Evolutionary conservation across 1,140 invertebrate genomes (phyloP), one percentile per base, ranked within the genome.

Genomic region (Ceratoteleas bidentatus): DNA sequence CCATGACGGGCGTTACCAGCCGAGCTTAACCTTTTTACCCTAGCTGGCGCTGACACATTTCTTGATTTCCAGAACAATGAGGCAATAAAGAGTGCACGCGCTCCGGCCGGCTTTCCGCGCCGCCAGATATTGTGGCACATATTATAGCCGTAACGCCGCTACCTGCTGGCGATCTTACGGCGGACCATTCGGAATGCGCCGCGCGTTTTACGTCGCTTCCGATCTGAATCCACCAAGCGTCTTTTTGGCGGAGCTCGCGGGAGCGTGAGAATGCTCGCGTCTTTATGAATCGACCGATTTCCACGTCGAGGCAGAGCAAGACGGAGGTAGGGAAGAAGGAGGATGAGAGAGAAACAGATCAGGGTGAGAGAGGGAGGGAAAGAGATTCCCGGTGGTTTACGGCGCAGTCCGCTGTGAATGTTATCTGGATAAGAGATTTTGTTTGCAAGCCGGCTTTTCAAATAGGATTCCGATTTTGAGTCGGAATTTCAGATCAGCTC

Each of bases 21-120:
- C 49, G 53, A 77, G 76, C 76, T 83, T 76, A 79, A 88, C 83
- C 88, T 89, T 90, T 90, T 89, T 90, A 87, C 89, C 86, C 87
- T 85, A 76, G 78, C 90, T 91, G 90, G 60, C 77, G 81, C 76
- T 91, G 90, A 91, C 90, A 91, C 85, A 89, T 91, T 91, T 90
- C 89, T 89, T 90, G 89, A 90, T 91, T 90, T 90, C 85, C 87
- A 85, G 89, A 90, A 90, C 88, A 91, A 89, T 88, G 86, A 85
- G 85, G 85, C 87, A 86, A 89, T 90, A 89, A 90, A 90, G 84
- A 86, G 79, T 58, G 43, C 38, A 24, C 24, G 36, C 36, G 54
- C 52, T 65, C 64, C 53, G 40, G 24, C 53, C 33, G 47, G 50
- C 56, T 77, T 68, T 64, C 65, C 64, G 49, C 53, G 14, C 49